Evolutionary conservation across 2,797 vertebrate genomes (phyloP).

Genomic region (Mionectes olivaceus): DNA sequence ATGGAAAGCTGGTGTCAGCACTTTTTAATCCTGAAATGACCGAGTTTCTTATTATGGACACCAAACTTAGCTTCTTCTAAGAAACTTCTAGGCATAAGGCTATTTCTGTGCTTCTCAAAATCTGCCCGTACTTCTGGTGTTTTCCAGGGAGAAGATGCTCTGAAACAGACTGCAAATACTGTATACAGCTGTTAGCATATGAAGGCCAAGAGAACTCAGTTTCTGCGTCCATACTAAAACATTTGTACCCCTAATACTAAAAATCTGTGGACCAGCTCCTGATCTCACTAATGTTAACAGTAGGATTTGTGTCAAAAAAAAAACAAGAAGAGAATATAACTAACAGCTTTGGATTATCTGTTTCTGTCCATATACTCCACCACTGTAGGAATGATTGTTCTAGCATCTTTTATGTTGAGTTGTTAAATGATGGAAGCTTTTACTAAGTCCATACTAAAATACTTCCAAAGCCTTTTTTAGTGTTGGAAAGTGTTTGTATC

Average conservation of each 20-base stretch:
- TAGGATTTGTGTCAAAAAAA: slow-evolving; percentile 17
- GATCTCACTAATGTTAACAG: background rate
- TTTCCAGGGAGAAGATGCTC: background rate
- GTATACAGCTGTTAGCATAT: background rate
- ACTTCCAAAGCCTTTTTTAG: slow-evolving; percentile 7
- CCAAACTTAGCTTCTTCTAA: slow-evolving; percentile 35
- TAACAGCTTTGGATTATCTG: background rate
- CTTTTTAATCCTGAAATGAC: slow-evolving; percentile 50
- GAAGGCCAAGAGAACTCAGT: background rate
- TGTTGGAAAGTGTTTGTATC: slow-evolving; percentile 13
- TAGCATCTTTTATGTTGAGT: background rate
- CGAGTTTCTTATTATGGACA: background rate
- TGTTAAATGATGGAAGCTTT: slow-evolving; percentile 13
- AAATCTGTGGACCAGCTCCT: background rate
- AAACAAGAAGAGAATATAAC: background rate
- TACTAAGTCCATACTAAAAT: slow-evolving; percentile 12
- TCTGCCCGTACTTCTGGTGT: background rate
- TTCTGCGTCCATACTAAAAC: background rate
- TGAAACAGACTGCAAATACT: background rate
- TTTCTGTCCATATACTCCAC: background rate
- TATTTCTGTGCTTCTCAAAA: slow-evolving; percentile 44
- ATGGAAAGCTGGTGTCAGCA: slow-evolving; percentile 21
- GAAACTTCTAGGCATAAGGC: slow-evolving; percentile 13
- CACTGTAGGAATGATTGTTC: background rate
- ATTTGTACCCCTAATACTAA: background rate